Evolutionary conservation across 1,140 invertebrate species (phyloP), one percentile per base, ranked within the genome.

Genomic region (Babylonia areolata): DNA sequence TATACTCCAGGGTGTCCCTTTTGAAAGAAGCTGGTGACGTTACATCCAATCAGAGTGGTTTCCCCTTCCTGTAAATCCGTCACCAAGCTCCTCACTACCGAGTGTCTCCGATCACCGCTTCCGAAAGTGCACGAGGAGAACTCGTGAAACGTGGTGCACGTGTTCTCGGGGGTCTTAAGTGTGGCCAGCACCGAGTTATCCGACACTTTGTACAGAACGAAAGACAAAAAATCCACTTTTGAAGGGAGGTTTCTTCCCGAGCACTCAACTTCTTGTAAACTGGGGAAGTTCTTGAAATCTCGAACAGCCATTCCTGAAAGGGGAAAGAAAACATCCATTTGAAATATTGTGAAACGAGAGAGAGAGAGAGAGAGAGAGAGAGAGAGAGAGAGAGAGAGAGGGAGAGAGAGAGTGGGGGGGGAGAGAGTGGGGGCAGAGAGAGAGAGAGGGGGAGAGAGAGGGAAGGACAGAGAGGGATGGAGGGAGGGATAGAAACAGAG

Each of bases 261-360:
- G 40, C 82, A 84, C 39, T 71, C 82, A 42, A 80, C 78, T 80
- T 80, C 78, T 35, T 80, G 40, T 9, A 80, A 9, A 28, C 78
- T 80, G 28, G 78, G 2, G 17, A 80, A 46, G 28, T 35, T 35
- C 42, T 40, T 5, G 78, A 80, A 80, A 35, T 80, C 78, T 54
- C 46, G 6, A 42, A 80, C 40, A n/a, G 78, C 20, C 23, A 80
- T 51, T n/a, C 78, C 78, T 80, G 78, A 11, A 80, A 80, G 9
- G 9, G 11, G 28, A 64, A 64, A 64, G 2, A 64, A 64, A 64
- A 64, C n/a, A n/a, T n/a, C n/a, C n/a, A n/a, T n/a, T n/a, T n/a
- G n/a, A n/a, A n/a, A n/a, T n/a, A n/a, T n/a, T n/a, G n/a, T n/a
- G n/a, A n/a, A n/a, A n/a, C n/a, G 46, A 2, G 2, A 51, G 46